Evolutionary conservation across 2,888 invertebrate genomes (phyloP).

Genomic region (Callyntrura guangdongensis): DNA sequence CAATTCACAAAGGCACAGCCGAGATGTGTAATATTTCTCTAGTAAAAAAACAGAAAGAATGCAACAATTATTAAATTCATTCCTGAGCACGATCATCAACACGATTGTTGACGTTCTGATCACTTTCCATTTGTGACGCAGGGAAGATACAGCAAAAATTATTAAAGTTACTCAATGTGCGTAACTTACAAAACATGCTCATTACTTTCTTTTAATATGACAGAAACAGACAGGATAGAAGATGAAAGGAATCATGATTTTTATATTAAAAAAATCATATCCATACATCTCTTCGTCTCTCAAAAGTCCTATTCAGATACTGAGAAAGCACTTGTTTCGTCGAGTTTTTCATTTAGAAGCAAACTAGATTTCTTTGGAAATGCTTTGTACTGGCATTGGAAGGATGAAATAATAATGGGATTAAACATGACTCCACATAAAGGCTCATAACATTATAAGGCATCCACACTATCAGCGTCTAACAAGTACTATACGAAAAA

Average conservation of each 20-base stretch:
- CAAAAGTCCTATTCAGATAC: neutral
- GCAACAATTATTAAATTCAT: conserved; percentile 60
- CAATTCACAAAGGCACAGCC: neutral
- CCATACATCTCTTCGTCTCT: neutral
- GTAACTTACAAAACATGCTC: neutral
- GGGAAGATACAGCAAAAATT: neutral
- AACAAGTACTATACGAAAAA: neutral
- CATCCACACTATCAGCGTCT: neutral
- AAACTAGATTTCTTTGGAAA: neutral
- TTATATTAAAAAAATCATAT: conserved; percentile 9
- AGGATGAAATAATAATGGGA: neutral
- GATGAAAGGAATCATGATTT: neutral
- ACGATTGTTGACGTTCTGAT: neutral
- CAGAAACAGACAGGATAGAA: neutral
- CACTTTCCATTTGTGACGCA: conserved; percentile 4
- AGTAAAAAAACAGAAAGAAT: neutral
- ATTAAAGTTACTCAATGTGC: conserved; percentile 23
- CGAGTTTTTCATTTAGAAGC: neutral
- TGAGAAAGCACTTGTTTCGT: neutral
- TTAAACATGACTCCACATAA: neutral
- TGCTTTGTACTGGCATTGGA: neutral
- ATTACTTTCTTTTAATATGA: conserved; percentile 18
- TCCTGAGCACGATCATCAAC: conserved; percentile 6
- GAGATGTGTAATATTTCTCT: neutral
- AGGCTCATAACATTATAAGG: conserved; percentile 4